Evolutionary conservation across 2,888 invertebrate species (phyloP), one percentile per base, ranked within the genome.

Genomic region (Chaetogeoica ovagalla): DNA sequence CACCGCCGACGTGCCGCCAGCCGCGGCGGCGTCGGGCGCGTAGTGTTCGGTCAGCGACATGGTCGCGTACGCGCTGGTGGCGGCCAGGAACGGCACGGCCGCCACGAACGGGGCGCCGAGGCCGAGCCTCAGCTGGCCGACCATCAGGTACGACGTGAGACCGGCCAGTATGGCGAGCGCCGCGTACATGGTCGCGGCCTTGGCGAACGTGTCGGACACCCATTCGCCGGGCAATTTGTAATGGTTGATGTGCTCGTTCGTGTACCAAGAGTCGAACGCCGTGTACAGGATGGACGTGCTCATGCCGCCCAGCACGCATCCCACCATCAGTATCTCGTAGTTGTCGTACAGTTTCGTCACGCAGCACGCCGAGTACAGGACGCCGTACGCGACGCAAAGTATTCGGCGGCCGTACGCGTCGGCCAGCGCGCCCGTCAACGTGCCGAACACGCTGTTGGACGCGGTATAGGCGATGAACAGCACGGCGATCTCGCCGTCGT

Each of bases 221-320:
- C 90, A 90, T 81, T 89, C 89, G 52, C 86, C 85, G 1, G 89
- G 89, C 82, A 90, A 88, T 82, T 88, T 88, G 83, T 88, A 87
- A 19, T 87, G 87, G 70, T 89, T 87, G 1, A 89, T 85, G 84
- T 90, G 90, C 84, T 90, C 89, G 83, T 89, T 88, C 13, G 89
- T 86, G 84, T 90, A 89, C 90, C 90, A 90, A 0, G 89, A 88
- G 84, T 90, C 90, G 84, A 90, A 90, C 0, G 89, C 87, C 2
- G 89, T 89, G 83, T 89, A 90, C 17, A 90, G 85, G 82, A 90
- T 88, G 0, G 90, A 89, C 0, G 89, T 89, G 4, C 90, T 88
- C 63, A 89, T 86, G 7, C 90, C 90, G 39, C 90, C 89, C 30
- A 89, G 85, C n/a, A 89, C 84, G 43, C 90, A 85, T 9, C 89